Conservation (phyloP, 2,888 invertebrate genomes). For the Thalpophila matura region DNA sequence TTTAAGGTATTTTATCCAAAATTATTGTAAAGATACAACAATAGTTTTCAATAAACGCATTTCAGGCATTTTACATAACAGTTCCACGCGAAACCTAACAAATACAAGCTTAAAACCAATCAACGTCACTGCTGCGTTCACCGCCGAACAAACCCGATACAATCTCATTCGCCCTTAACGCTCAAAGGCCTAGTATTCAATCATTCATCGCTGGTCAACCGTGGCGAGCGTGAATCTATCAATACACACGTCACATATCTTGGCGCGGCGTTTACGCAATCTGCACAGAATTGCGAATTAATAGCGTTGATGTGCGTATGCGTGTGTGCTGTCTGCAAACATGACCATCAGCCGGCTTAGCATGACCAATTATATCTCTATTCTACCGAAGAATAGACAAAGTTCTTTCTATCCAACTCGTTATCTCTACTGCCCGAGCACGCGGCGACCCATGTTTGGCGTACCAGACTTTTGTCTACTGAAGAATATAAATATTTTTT, state of each 20-base stretch:
- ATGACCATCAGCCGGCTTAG: too few species aligned
- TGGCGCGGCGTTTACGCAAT: conserved; percentile 57
- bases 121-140: background rate
- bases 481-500: too few species aligned
- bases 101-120: conserved; percentile 11
- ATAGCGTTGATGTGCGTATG: conserved; percentile 46
- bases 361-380: too few species aligned
- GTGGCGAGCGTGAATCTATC: conserved; percentile 47
- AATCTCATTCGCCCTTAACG: conserved; percentile 36
- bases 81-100: background rate
- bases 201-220: conserved; percentile 52
- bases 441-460: too few species aligned
- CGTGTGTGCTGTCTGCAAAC: conserved; percentile 33
- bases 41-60: too few species aligned
- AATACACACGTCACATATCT: conserved; percentile 55
- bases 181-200: conserved; percentile 52
- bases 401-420: too few species aligned
- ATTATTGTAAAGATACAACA: too few species aligned
- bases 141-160: background rate
- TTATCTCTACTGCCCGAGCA: too few species aligned
- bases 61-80: too few species aligned
- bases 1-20: too few species aligned
- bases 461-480: too few species aligned
- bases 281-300: conserved; percentile 62
- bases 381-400: too few species aligned